Percentiles rank a stretch among this genome's conserved stretches.
phyloP scores from a whole-genome alignment of 2,888 invertebrate genomes.

The Epinotia bilunana region DNA sequence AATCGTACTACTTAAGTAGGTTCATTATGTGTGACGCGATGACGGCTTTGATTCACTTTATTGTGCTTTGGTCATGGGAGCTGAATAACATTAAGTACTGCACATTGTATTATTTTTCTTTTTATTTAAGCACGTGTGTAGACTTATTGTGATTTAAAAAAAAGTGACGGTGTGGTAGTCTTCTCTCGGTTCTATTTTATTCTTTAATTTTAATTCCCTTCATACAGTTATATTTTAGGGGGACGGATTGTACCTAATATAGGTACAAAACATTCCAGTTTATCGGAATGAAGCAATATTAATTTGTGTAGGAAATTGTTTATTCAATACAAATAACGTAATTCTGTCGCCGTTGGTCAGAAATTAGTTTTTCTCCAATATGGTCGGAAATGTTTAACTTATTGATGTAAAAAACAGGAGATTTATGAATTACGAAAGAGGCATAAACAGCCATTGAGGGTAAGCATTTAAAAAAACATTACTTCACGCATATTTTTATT shows the following conservation, averaged over 20 bases:
- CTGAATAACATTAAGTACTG: slow-evolving; percentile 33
- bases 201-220: too few species aligned
- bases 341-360: neutral
- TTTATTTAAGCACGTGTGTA: slow-evolving; percentile 26
- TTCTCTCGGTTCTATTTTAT: neutral
- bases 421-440: too few species aligned
- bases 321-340: neutral
- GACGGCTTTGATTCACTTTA: slow-evolving; percentile 46
- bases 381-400: too few species aligned
- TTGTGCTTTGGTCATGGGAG: slow-evolving; percentile 39
- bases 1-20: slow-evolving; percentile 55
- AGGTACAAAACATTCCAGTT: neutral
- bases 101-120: slow-evolving; percentile 30
- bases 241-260: too few species aligned
- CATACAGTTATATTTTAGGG: too few species aligned
- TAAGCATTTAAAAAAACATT: too few species aligned
- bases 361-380: neutral
- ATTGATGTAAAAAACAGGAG: too few species aligned
- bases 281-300: neutral
- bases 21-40: slow-evolving; percentile 56
- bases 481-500: too few species aligned
- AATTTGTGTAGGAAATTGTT: neutral
- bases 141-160: neutral
- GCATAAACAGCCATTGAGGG: too few species aligned
- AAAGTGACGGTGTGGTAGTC: neutral